Evolutionary conservation across 2,113 vertebrate species (phyloP).

Genomic region (Xiphophorus maculatus): DNA sequence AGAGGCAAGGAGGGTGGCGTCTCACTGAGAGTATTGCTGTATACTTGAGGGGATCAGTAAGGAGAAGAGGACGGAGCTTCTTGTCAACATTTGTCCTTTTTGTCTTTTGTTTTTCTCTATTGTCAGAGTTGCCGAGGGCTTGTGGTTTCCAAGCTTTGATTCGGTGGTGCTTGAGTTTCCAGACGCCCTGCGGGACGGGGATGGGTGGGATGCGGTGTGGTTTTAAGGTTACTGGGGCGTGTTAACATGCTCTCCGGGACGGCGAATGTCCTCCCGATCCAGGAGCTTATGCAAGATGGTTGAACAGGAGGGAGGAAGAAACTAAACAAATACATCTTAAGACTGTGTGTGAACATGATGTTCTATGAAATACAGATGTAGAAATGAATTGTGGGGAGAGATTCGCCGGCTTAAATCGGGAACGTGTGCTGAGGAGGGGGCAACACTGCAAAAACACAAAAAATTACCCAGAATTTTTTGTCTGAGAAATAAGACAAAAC

Average conservation of each 20-base stretch:
- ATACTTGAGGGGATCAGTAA: slow-evolving; percentile 57
- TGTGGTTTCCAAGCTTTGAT: slow-evolving; percentile 40
- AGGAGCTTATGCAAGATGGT: slow-evolving; percentile 58
- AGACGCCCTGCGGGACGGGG: slow-evolving; percentile 34
- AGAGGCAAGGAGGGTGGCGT: slow-evolving; percentile 49
- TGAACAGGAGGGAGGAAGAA: slow-evolving; percentile 54
- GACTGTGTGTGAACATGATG: slow-evolving; percentile 36
- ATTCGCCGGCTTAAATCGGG: slow-evolving; percentile 30
- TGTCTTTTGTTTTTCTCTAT: slow-evolving; percentile 20
- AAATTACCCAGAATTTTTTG: too few species aligned
- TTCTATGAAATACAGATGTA: slow-evolving; percentile 58
- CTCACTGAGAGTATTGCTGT: slow-evolving; percentile 74
- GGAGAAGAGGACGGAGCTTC: slow-evolving; percentile 40
- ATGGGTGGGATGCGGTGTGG: slow-evolving; percentile 1
- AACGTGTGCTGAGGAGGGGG: slow-evolving; percentile 17
- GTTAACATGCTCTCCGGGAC: slow-evolving; percentile 56
- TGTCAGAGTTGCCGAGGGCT: slow-evolving; percentile 23
- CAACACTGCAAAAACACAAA: too few species aligned
- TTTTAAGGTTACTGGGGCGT: slow-evolving; percentile 54
- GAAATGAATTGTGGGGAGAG: slow-evolving; percentile 40
- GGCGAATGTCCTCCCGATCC: slow-evolving; percentile 56
- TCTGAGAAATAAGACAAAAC: too few species aligned
- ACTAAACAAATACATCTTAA: slow-evolving; percentile 52
- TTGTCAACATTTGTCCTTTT: slow-evolving; percentile 34
- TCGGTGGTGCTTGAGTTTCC: slow-evolving; percentile 42